Percentiles rank a stretch among this genome's conserved stretches.
phyloP scores from a whole-genome alignment of 2,797 vertebrate species.

The Gobio occitaniae region DNA sequence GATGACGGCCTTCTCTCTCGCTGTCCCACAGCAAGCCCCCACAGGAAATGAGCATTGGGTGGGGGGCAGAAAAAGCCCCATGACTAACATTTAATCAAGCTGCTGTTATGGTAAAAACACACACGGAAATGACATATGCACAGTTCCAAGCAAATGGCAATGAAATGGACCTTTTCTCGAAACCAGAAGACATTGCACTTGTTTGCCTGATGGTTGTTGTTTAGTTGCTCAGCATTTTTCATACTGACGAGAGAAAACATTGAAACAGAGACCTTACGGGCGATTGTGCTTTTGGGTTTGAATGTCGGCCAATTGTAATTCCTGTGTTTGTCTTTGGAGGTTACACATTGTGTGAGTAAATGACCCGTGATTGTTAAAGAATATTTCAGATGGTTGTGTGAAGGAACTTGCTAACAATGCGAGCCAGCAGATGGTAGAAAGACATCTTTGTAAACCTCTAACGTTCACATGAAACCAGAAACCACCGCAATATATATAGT shows the following conservation, averaged over 20 bases:
- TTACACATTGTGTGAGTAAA: conserved; percentile 54
- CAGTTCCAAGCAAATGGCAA: conserved; percentile 62
- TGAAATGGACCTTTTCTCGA: conserved; percentile 27
- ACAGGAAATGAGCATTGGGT: conserved; percentile 77
- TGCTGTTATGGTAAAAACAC: conserved; percentile 46
- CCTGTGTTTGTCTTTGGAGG: conserved; percentile 59
- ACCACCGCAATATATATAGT: conserved; percentile 52
- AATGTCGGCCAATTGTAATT: conserved; percentile 57
- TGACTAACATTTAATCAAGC: conserved; percentile 62
- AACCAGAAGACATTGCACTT: conserved; percentile 13
- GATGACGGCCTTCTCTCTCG: conserved; percentile 41
- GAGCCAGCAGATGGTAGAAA: conserved; percentile 63
- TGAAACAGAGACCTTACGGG: conserved; percentile 19
- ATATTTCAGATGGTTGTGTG: conserved; percentile 55
- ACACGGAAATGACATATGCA: conserved; percentile 66
- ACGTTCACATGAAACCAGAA: conserved; percentile 56
- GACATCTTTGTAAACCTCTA: conserved; percentile 58
- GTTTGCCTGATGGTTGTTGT: conserved; percentile 31
- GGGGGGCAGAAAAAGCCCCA: conserved; percentile 66
- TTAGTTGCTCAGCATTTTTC: conserved; percentile 33
- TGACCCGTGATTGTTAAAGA: conserved; percentile 59
- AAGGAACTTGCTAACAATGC: conserved; percentile 64
- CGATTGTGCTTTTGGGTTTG: conserved; percentile 35
- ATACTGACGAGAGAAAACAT: conserved; percentile 19
- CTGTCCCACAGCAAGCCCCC: conserved; percentile 63